Evolutionary conservation across 2,797 vertebrate genomes (phyloP).

Genomic region (Galaxias olidus): DNA sequence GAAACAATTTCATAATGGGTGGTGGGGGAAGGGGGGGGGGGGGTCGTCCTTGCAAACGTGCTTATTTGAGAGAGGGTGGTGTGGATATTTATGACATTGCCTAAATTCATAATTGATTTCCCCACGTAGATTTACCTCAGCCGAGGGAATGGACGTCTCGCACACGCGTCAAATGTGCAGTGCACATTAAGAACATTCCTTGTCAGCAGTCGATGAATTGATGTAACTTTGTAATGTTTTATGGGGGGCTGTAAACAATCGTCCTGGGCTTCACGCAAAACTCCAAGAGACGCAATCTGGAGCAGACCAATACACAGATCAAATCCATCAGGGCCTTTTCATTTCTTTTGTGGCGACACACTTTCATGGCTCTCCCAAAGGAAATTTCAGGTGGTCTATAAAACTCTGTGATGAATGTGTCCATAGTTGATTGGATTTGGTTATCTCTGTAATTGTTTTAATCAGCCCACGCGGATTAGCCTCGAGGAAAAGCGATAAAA

Average conservation of each 20-base stretch:
- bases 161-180: not conserved
- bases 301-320: not conserved
- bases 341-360: no score
- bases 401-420: constrained; percentile 4
- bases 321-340: no score
- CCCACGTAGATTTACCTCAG: constrained; percentile 2
- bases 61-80: not conserved
- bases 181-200: not conserved
- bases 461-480: not conserved
- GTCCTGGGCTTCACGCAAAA: constrained; percentile 5
- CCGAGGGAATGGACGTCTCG: constrained; percentile 7
- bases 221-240: not conserved
- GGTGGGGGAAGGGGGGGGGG: no score
- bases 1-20: no score
- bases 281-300: constrained; percentile 8
- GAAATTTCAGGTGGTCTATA: not conserved
- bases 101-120: constrained; percentile 21
- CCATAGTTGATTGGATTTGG: constrained; percentile 6
- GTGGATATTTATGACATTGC: constrained; percentile 11
- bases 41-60: not conserved
- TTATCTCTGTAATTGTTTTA: constrained; percentile 10
- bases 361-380: not conserved
- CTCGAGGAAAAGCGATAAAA: not conserved
- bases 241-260: constrained; percentile 14
- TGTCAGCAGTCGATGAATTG: not conserved